phyloP scores from a whole-genome alignment of 2,113 vertebrate species.

The Sigmodon hispidus region DNA sequence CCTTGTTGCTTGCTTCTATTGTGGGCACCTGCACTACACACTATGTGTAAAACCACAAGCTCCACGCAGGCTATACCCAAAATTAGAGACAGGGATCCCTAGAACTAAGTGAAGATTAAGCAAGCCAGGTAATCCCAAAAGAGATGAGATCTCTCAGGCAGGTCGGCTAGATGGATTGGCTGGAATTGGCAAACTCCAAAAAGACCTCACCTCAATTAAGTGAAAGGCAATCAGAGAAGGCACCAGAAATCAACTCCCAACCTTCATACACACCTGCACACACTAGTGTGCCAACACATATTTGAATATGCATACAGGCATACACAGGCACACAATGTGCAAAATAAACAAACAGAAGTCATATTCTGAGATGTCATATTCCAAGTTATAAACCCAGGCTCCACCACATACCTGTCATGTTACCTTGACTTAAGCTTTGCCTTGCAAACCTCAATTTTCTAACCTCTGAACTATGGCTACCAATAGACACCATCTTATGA shows the following conservation, averaged over 20 bases:
- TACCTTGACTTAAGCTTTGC: background rate
- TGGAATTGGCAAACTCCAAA: background rate
- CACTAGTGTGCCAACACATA: background rate
- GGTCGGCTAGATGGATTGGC: background rate
- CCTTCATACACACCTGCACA: background rate
- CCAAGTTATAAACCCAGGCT: slow-evolving; percentile 45
- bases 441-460: slow-evolving; percentile 35
- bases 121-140: background rate
- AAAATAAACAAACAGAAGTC: background rate
- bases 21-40: background rate
- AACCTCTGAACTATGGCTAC: slow-evolving; percentile 7
- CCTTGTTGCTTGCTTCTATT: background rate
- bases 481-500: background rate
- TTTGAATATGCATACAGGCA: background rate
- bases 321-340: background rate
- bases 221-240: background rate
- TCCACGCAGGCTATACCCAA: background rate
- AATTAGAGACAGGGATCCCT: background rate
- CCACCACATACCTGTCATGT: background rate
- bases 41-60: background rate
- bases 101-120: background rate
- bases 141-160: no score
- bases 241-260: background rate
- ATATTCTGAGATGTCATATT: background rate
- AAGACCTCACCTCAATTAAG: background rate